phyloP scores from a whole-genome alignment of 2,888 invertebrate genomes.

The Cerastoderma edule region DNA sequence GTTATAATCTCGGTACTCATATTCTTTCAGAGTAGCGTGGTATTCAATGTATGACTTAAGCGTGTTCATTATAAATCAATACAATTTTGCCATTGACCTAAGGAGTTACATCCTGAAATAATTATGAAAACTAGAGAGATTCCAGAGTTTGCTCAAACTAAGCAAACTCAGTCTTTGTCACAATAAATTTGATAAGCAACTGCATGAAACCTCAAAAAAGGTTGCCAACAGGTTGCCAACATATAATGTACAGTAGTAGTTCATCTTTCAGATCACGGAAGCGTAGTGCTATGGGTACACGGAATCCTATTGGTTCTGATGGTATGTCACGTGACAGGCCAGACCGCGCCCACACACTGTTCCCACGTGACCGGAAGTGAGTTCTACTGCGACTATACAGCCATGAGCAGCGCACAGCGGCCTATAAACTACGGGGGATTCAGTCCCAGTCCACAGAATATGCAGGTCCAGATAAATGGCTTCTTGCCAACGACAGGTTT shows the following conservation, averaged over 20 bases:
- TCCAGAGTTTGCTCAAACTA: too few species aligned
- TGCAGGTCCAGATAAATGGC: slow-evolving; percentile 28
- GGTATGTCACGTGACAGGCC: neutral
- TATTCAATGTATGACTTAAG: too few species aligned
- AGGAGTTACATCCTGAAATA: too few species aligned
- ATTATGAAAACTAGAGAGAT: too few species aligned
- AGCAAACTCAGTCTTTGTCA: too few species aligned
- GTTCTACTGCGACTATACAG: slow-evolving; percentile 45
- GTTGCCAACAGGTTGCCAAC: too few species aligned
- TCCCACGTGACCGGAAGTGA: slow-evolving; percentile 28
- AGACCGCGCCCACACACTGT: slow-evolving; percentile 38
- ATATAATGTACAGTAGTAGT: neutral
- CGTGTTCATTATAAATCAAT: too few species aligned
- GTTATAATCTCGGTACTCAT: too few species aligned
- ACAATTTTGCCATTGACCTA: too few species aligned
- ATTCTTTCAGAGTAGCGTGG: too few species aligned
- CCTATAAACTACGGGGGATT: slow-evolving; percentile 42
- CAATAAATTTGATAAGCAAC: too few species aligned
- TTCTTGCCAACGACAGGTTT: slow-evolving; percentile 38
- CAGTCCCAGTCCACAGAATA: slow-evolving; percentile 38
- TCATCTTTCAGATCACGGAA: neutral
- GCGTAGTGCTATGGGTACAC: slow-evolving; percentile 15
- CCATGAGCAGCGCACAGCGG: slow-evolving; percentile 33
- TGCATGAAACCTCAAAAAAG: too few species aligned
- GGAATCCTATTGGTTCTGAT: slow-evolving; percentile 3